Conservation (phyloP, 2,113 vertebrate species). For the Paradisaea rubra region DNA sequence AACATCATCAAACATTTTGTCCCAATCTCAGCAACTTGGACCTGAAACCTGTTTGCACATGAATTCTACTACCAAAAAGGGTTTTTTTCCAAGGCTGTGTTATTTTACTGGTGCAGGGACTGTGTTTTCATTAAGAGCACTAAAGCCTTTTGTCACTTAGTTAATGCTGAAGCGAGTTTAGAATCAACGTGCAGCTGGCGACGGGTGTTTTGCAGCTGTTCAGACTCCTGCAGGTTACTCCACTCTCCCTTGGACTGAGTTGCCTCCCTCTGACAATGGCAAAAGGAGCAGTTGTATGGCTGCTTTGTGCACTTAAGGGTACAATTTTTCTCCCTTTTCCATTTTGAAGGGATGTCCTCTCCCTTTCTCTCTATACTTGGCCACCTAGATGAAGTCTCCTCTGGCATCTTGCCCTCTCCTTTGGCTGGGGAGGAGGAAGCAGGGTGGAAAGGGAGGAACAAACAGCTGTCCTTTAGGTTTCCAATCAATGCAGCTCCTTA, state of each 20-base stretch:
- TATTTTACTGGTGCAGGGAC: neutral
- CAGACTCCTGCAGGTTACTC: neutral
- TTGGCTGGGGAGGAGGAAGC: conserved; percentile 1
- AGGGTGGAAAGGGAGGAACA: neutral
- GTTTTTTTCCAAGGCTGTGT: neutral
- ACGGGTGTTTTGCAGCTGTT: neutral
- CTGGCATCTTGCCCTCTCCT: neutral
- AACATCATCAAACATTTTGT: neutral
- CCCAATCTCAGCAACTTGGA: neutral
- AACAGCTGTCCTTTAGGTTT: conserved; percentile 38
- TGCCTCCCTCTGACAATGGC: neutral
- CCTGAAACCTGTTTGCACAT: neutral
- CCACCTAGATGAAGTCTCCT: neutral
- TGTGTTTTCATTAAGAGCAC: neutral
- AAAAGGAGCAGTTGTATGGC: neutral
- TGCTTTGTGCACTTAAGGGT: neutral
- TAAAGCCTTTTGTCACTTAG: conserved; percentile 18
- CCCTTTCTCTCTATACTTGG: neutral
- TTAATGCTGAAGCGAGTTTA: neutral
- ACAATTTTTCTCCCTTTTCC: neutral
- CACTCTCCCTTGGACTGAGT: neutral
- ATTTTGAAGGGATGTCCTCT: neutral
- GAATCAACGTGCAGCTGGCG: neutral
- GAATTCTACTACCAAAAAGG: neutral
- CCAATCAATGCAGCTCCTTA: neutral